A percentile compares a stretch with the other conserved stretches of the same genome.
phyloP scores from a whole-genome alignment of 2,797 vertebrate species.

The Melanotaenia nigrans region DNA sequence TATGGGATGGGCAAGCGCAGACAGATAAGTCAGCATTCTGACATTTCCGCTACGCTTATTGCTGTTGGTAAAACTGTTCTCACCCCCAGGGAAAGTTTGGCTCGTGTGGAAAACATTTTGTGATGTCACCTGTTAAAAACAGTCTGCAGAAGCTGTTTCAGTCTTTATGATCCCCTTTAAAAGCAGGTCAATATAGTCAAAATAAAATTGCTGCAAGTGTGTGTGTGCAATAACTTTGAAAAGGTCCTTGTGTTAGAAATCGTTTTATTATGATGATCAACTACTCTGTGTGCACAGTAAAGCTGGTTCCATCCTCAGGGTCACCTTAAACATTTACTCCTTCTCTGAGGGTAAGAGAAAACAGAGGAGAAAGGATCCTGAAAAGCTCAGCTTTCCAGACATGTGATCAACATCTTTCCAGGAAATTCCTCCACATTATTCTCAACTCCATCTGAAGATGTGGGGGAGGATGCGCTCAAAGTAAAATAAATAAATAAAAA shows the following conservation, averaged over 20 bases:
- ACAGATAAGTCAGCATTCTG: conserved; percentile 46
- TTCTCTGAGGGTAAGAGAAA: not conserved
- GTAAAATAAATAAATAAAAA: conserved; percentile 22
- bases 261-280: conserved; percentile 46
- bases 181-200: conserved; percentile 31
- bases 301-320: conserved; percentile 29
- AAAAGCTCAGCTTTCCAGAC: conserved; percentile 19
- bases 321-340: conserved; percentile 49
- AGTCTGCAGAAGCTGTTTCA: conserved; percentile 23
- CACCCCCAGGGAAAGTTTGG: conserved; percentile 11
- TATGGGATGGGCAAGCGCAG: conserved; percentile 54
- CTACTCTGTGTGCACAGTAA: conserved; percentile 26
- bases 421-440: conserved; percentile 40
- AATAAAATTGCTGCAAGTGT: conserved; percentile 34
- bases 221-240: conserved; percentile 39
- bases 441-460: conserved; percentile 45
- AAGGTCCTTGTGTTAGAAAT: conserved; percentile 10
- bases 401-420: conserved; percentile 51
- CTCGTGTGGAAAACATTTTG: conserved; percentile 45
- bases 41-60: conserved; percentile 38
- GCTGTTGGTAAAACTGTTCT: conserved; percentile 19
- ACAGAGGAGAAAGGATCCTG: not conserved
- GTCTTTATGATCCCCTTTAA: conserved; percentile 41
- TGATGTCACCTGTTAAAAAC: conserved; percentile 36
- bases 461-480: conserved; percentile 34